Base-by-base conservation (phyloP, 2,888 invertebrate species). In the Ornithoptera alexandrae region DNA sequence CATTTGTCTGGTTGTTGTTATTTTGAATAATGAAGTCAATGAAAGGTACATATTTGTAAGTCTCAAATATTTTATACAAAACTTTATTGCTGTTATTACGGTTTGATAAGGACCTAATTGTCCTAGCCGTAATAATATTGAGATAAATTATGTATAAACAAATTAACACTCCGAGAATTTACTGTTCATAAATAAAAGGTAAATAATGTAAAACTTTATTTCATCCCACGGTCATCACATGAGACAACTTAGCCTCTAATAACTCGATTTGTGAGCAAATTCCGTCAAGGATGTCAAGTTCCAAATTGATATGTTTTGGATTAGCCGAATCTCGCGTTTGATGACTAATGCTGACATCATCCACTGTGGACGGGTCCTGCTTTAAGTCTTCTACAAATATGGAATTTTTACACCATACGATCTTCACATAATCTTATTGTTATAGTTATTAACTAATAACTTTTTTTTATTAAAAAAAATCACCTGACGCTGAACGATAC, bases 341-440 rank as follows among this genome's bases (percentile, higher is more conserved):
- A 70, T 70, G 67, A 70, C 70, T 70, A 70, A 70, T 59, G 5
- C 66, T 70, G 70, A 70, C 67, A 64, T 70, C 70, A 70, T 57
- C 57, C 6, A 57, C 24, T 36, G 12, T 59, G 59, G n/a, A 50
- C 59, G 18, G 53, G 60, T 62, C 56, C 8, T 62, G 50, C 15
- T 42, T 59, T 39, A 15, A 46, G 46, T 15, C 46, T 60, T 60
- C 10, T 53, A 17, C 39, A 50, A 30, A 30, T 59, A 18, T 24
- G 10, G 10, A 64, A 50, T 63, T 30, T 30, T 64, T 59, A 20
- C 17, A 12, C 62, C 50, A 24, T 46, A 24, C 46, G 62, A 20
- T 62, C 12, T 18, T 1, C n/a, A 56, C 8, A 56, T 10, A 10
- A n/a, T 20, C 56, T 12, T 15, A 46, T 12, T 42, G 7, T 39